Base-by-base conservation (phyloP, 2,888 invertebrate species). In the Zeuzera pyrina region DNA sequence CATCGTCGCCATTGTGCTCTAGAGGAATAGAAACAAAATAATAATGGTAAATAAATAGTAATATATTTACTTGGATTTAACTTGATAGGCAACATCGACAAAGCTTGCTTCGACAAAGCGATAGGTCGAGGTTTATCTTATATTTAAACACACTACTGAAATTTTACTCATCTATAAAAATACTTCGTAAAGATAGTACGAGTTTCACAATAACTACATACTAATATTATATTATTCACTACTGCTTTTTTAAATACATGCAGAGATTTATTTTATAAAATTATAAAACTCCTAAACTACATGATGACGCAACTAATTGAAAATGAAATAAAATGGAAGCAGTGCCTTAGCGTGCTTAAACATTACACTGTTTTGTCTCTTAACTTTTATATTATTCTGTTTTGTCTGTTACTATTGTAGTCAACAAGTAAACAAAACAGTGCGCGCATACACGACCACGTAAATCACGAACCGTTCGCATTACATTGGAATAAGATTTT, bases 1-100 rank as follows among this genome's bases (percentile, higher is more conserved):
- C 91, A 60, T 94, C 93, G 62, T 93, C 93, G 35, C 89, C 89
- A 36, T 84, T 84, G 64, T 85, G 78, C 45, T 85, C 81, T 77
- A 81, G 46, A 47, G 46, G 13, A 5, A 19, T 8, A 19, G 19
- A 19, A 19, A 19, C 8, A 8, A 22, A n/a, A 22, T 22, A 22
- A n/a, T 10, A 2, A 5, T 11, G 22, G 10, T 11, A 12, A 1
- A 8, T 25, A 8, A 13, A 12, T 12, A 25, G 11, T 25, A 12
- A 2, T 8, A 25, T 8, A 12, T 3, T 11, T 8, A 12, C n/a
- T 25, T 25, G 13, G 1, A 6, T 12, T 7, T 8, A 19, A 5
- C 6, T 25, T 12, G 7, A 25, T 25, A 12, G 36, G 72, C 71
- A 70, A 73, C 73, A 74, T 55, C 45, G 70, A 76, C 45, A 53